A percentile compares a stretch with the other conserved stretches of the same genome.
Evolutionary conservation across 2,888 invertebrate genomes (phyloP).

Genomic region (Pemphredon lugubris): DNA sequence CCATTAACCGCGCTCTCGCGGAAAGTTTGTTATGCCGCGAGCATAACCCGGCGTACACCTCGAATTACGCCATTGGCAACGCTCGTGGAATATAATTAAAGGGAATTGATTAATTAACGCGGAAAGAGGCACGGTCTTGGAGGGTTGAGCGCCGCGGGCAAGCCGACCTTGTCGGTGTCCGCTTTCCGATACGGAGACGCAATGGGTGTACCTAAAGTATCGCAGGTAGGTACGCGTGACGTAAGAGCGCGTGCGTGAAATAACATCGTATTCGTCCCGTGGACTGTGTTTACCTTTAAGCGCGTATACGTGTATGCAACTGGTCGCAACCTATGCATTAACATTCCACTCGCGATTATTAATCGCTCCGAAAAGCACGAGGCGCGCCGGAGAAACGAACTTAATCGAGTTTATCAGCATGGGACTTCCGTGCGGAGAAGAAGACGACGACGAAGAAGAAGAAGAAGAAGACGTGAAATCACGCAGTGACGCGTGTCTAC

Average conservation of each 20-base stretch:
- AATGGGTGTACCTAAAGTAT: constrained; percentile 29
- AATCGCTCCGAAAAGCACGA: constrained; percentile 38
- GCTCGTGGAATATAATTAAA: constrained; percentile 43
- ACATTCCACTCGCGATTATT: constrained; percentile 44
- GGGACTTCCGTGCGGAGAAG: constrained; percentile 50
- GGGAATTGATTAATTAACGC: constrained; percentile 59
- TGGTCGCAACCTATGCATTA: constrained; percentile 4
- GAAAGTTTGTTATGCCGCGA: neutral
- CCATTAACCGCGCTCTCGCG: too few species aligned
- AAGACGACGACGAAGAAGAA: neutral
- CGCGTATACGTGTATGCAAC: neutral
- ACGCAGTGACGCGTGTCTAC: constrained; percentile 56
- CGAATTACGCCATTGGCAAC: constrained; percentile 47
- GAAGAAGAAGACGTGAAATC: constrained; percentile 38
- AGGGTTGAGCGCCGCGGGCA: constrained; percentile 7
- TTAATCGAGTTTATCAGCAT: constrained; percentile 50
- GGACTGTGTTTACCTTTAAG: constrained; percentile 6
- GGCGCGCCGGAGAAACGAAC: constrained; percentile 33
- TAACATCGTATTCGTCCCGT: constrained; percentile 15
- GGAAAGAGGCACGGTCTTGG: constrained; percentile 46
- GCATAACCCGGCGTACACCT: neutral
- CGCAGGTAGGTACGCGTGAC: constrained; percentile 4
- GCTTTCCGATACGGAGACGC: constrained; percentile 19
- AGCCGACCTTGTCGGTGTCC: constrained; percentile 54
- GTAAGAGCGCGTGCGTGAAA: constrained; percentile 34